Base-by-base conservation (phyloP, 2,113 vertebrate species). In the Pholis gunnellus region DNA sequence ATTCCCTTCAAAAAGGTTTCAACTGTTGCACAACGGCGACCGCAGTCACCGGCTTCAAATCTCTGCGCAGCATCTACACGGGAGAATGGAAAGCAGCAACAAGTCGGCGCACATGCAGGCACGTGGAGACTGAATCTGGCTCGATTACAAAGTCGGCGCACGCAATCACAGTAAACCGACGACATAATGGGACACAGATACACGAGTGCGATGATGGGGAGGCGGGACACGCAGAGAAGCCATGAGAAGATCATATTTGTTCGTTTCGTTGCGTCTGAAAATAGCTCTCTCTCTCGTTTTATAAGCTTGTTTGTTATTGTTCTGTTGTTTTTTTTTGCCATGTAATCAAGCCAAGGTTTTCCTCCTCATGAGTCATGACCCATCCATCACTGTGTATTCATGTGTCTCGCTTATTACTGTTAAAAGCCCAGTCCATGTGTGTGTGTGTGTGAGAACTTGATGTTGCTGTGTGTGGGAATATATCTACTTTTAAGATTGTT, bases 161-260 rank as follows among this genome's bases (percentile, higher is more conserved):
- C 1, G 13, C 48, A 73, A 46, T 44, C 44, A 34, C n/a, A 42
- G 44, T 48, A 42, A 34, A 18, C 0, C 29, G 27, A 31, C n/a
- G 14, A 18, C 8, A 7, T 69, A 83, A 82, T 76, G 1, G 48
- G 57, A 54, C 48, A 59, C 80, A 83, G 68, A 83, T 15, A 15
- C 31, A 54, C 38, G 36, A 6, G 17, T 20, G 63, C 9, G 6
- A 42, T 34, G 54, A 29, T 38, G 17, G 9, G 11, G 27, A 60
- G 31, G 64, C 48, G 34, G 57, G 52, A 65, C 25, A 6, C 17
- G 9, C 56, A 6, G 25, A 14, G 4, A 2, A 59, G 56, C 11
- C 25, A 27, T 59, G 56, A 59, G 56, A 59, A 59, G 11, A 15
- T 59, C 56, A 13, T 4, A 59, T 22, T 61, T 50, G 34, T 63